Evolutionary conservation across 2,797 vertebrate species (phyloP).

Genomic region (Chiloscyllium punctatum): DNA sequence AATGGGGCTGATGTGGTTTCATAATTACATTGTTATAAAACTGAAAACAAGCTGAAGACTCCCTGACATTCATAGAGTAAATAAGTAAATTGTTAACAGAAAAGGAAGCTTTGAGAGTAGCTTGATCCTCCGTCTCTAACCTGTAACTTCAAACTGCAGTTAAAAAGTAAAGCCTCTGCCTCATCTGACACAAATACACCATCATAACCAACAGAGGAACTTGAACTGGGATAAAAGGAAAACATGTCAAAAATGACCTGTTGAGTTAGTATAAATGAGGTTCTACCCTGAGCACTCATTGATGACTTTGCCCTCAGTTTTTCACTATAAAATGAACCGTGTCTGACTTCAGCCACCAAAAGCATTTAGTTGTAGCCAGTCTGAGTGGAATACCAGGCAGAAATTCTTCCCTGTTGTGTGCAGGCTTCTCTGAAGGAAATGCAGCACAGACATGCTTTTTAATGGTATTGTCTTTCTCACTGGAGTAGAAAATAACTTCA

Average conservation of each 20-base stretch:
- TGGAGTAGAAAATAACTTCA: conserved; percentile 30
- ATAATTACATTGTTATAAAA: background rate
- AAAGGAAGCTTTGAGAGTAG: background rate
- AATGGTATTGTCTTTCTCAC: conserved; percentile 24
- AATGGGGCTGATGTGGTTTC: background rate
- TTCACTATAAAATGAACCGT: background rate
- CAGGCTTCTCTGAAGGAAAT: conserved; percentile 11
- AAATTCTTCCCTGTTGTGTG: background rate
- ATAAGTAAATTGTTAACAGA: background rate
- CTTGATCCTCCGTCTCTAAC: background rate
- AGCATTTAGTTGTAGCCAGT: background rate
- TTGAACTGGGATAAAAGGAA: background rate
- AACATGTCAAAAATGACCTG: background rate
- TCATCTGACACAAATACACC: background rate
- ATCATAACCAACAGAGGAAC: background rate
- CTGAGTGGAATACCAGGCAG: background rate
- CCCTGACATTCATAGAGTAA: background rate
- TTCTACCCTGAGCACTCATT: background rate
- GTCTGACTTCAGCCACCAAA: background rate
- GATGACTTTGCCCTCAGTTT: background rate
- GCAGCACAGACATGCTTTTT: conserved; percentile 13
- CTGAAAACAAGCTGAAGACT: background rate
- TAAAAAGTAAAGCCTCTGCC: background rate
- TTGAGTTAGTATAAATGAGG: background rate
- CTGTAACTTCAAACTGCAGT: background rate